These are phyloP conservation scores for Exephanes ischioxanthus DNA, from an alignment of 2,888 invertebrate species.

Conservation along the genomic window DNA sequence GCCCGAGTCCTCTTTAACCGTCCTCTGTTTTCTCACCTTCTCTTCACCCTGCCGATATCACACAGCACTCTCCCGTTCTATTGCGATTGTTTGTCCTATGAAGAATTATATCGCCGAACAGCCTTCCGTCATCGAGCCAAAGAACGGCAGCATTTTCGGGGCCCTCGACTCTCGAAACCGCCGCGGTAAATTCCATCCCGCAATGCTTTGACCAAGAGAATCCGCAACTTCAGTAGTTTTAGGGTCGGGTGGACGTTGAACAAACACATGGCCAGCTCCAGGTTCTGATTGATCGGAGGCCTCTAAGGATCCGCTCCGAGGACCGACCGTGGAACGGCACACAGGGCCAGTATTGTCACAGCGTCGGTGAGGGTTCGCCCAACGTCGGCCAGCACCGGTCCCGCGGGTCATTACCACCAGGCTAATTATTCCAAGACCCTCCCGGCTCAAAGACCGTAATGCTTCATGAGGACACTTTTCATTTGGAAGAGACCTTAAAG, in stretches of 20 bases:
- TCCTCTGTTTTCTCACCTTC: not conserved
- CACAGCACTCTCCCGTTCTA: too few relatives aligned
- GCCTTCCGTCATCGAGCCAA: not conserved
- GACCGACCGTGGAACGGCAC: not conserved
- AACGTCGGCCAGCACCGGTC: not conserved
- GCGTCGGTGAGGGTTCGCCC: not conserved
- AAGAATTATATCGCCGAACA: constrained; percentile 29
- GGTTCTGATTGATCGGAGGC: not conserved
- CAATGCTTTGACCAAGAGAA: not conserved
- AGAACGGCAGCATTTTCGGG: not conserved
- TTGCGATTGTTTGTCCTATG: constrained; percentile 6
- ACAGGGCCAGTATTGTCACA: not conserved
- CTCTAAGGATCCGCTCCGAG: not conserved
- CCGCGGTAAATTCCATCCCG: not conserved
- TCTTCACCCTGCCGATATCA: not conserved
- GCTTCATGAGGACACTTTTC: not conserved
- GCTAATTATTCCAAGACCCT: not conserved
- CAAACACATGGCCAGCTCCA: not conserved
- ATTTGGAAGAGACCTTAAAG: not conserved
- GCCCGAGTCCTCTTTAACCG: not conserved
- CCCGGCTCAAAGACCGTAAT: not conserved
- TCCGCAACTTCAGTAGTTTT: not conserved
- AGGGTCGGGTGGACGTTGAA: not conserved
- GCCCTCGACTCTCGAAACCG: not conserved
- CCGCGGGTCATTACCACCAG: not conserved